A percentile compares a stretch with the other conserved stretches of the same genome.
Conservation (phyloP, 2,797 vertebrate genomes). For the Syncerus caffer region DNA sequence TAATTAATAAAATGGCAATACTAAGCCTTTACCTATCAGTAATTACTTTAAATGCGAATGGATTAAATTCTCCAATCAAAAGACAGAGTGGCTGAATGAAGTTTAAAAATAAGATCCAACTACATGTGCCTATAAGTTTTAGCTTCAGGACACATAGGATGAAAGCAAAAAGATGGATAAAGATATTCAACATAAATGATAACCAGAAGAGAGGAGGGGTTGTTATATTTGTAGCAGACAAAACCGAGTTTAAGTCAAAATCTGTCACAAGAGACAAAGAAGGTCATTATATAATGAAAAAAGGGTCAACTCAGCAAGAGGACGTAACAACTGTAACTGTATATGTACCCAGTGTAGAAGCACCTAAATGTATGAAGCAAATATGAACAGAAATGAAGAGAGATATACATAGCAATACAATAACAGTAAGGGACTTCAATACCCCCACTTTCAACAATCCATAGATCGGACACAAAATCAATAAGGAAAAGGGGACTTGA, state of each 20-base stretch:
- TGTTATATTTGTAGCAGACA: neutral
- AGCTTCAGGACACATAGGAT: neutral
- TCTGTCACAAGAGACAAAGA: too few species aligned
- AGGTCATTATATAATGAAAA: neutral
- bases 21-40: neutral
- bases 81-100: neutral
- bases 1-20: neutral
- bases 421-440: neutral
- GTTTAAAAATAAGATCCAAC: neutral
- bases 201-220: neutral
- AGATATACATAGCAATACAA: neutral
- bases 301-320: neutral
- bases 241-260: too few species aligned
- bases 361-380: neutral
- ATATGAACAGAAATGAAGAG: neutral
- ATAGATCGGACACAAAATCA: neutral
- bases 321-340: neutral
- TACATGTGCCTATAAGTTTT: neutral
- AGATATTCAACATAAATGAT: neutral
- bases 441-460: neutral
- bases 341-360: neutral
- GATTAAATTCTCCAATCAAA: neutral
- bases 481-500: neutral
- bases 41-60: neutral
- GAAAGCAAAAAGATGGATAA: neutral